Percentiles rank a stretch among this genome's conserved stretches.
These are phyloP conservation scores for Thelaira solivaga DNA, from an alignment of 2,888 invertebrate genomes.

Conservation along the genomic window DNA sequence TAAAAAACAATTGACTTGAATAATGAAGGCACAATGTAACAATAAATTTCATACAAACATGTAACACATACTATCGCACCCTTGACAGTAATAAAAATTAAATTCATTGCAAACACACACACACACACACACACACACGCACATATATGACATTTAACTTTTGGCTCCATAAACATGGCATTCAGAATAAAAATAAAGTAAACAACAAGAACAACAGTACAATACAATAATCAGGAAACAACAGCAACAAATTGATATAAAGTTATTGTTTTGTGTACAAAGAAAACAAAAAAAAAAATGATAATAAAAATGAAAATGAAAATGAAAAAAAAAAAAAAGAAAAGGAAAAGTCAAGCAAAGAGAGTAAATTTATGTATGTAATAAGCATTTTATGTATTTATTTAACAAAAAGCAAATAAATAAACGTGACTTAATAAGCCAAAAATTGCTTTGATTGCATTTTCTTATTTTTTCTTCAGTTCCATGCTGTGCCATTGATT, in stretches of 20 bases:
- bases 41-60: constrained; percentile 49
- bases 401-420: constrained; percentile 46
- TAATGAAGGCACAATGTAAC: constrained; percentile 13
- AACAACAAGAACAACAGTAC: neutral
- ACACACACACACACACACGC: neutral
- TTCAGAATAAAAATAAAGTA: neutral
- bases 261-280: no score
- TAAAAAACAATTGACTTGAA: constrained; percentile 3
- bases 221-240: no score
- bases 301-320: neutral
- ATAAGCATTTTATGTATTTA: constrained; percentile 33
- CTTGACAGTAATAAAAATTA: constrained; percentile 56
- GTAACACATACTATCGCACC: constrained; percentile 47
- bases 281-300: no score
- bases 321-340: neutral
- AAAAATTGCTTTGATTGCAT: constrained; percentile 48
- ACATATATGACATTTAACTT: neutral
- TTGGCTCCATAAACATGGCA: constrained; percentile 18
- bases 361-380: constrained; percentile 15
- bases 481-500: no score
- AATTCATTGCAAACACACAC: constrained; percentile 46
- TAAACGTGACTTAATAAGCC: constrained; percentile 55
- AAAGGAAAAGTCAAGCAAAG: neutral
- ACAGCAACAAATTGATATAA: no score
- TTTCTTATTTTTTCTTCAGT: constrained; percentile 19